Evolutionary conservation across 2,888 invertebrate genomes (phyloP).

Genomic region (Selenia dentaria): DNA sequence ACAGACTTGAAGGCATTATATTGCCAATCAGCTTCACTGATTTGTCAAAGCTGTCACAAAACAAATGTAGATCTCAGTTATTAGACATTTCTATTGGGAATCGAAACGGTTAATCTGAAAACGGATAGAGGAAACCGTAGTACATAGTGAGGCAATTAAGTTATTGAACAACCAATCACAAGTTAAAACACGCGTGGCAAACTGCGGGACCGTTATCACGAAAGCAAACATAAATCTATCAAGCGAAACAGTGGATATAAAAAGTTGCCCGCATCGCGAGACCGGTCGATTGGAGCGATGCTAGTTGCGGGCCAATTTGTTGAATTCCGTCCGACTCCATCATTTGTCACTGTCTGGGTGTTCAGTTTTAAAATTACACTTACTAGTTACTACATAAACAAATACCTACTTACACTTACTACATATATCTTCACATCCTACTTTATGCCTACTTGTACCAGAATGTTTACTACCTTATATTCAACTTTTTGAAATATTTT

Average conservation of each 20-base stretch:
- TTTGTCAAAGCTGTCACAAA: too few relatives aligned
- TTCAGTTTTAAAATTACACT: constrained; percentile 1
- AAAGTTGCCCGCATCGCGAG: constrained; percentile 14
- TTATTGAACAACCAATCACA: constrained; percentile 9
- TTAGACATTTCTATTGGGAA: too few relatives aligned
- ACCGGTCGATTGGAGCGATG: constrained; percentile 4
- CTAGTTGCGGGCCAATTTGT: constrained; percentile 35
- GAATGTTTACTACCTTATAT: too few relatives aligned
- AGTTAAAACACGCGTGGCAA: constrained; percentile 1
- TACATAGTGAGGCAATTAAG: neutral
- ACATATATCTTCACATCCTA: too few relatives aligned
- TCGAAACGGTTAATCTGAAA: neutral
- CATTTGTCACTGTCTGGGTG: constrained; percentile 30
- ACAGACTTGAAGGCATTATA: too few relatives aligned
- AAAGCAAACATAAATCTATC: constrained; percentile 21
- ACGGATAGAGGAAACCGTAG: neutral
- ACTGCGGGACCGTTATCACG: constrained; percentile 1
- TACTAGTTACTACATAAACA: too few relatives aligned
- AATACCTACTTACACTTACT: too few relatives aligned
- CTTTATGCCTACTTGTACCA: too few relatives aligned
- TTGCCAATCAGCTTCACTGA: too few relatives aligned
- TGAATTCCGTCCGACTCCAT: constrained; percentile 34
- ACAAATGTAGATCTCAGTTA: too few relatives aligned
- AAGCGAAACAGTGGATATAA: constrained; percentile 5
- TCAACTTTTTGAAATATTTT: too few relatives aligned